Conservation (phyloP, 2,797 vertebrate species). For the Phylloscopus collybita region DNA sequence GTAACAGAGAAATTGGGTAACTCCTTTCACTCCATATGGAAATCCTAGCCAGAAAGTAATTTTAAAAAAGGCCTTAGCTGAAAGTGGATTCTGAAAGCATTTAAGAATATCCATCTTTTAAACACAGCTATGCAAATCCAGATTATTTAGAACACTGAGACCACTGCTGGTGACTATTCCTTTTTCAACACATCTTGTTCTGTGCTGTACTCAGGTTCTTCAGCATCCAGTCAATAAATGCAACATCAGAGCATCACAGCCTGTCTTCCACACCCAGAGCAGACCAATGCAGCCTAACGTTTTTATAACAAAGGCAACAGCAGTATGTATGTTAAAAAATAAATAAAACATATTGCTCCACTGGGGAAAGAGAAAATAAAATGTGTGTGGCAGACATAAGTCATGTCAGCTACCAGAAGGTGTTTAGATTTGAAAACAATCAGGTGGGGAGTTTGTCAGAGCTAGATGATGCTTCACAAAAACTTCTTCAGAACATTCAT, state of each 20-base stretch:
- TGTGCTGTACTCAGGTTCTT: not conserved
- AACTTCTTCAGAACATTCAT: not conserved
- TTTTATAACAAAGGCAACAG: not conserved
- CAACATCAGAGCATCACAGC: not conserved
- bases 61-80: not conserved
- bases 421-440: not conserved
- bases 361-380: not conserved
- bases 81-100: not conserved
- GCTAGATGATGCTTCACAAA: not conserved
- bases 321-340: not conserved
- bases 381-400: not conserved
- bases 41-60: not conserved
- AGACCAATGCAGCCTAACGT: not conserved
- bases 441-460: not conserved
- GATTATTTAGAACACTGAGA: not conserved
- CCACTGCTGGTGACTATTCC: not conserved
- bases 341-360: not conserved
- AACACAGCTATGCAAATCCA: not conserved
- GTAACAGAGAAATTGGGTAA: rapidly evolving
- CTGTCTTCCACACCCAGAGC: not conserved
- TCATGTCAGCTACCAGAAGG: not conserved
- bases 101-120: not conserved
- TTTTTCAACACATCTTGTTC: not conserved
- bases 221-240: not conserved
- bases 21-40: not conserved